Conservation (phyloP, 64 coral and sea anemone genomes). For the Actinia tenebrosa region DNA sequence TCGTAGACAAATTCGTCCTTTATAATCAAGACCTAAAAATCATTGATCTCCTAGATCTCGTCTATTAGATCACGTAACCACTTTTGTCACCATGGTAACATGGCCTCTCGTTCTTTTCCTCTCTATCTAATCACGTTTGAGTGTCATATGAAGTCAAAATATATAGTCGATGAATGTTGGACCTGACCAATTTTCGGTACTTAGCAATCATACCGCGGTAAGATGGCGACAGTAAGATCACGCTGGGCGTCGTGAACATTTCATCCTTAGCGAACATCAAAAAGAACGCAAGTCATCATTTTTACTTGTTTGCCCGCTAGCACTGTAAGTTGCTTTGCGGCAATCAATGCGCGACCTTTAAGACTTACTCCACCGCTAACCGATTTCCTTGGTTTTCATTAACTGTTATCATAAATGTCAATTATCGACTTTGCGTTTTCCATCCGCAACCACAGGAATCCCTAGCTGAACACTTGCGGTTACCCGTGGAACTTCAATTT, state of each 20-base stretch:
- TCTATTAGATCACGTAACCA: neutral
- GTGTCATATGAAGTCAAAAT: neutral
- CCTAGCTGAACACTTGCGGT: neutral
- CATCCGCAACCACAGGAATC: neutral
- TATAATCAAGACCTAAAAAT: neutral
- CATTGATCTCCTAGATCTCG: neutral
- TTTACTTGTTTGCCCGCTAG: neutral
- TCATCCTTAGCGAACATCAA: neutral
- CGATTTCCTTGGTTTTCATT: neutral
- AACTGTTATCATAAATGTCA: neutral
- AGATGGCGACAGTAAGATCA: neutral
- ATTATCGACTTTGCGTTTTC: neutral
- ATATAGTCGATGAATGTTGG: neutral
- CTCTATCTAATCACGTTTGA: neutral
- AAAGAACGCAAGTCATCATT: neutral
- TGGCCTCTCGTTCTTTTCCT: neutral
- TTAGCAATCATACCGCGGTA: neutral
- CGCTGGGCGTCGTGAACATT: neutral
- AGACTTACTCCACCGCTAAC: neutral
- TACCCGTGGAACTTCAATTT: neutral
- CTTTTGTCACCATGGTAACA: neutral
- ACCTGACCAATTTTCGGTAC: neutral
- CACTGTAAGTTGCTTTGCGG: neutral
- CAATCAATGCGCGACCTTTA: neutral
- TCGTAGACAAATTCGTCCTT: neutral